Evolutionary conservation across 1,140 invertebrate genomes (phyloP).

Genomic region (Lethocerus indicus): DNA sequence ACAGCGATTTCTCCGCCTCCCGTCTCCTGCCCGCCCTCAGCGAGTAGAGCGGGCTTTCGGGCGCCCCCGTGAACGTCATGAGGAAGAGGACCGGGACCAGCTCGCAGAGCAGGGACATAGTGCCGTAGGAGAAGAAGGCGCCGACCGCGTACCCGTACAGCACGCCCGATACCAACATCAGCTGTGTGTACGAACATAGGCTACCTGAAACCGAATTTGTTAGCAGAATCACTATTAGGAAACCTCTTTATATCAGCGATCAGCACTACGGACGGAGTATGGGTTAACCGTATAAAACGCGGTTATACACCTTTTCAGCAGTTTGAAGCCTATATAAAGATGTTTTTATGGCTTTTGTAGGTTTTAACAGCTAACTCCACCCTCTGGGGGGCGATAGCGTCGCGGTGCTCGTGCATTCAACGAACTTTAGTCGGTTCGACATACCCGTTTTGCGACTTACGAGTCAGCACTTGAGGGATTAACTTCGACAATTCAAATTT

Average conservation of each 20-base stretch:
- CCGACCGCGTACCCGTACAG: constrained; percentile 17
- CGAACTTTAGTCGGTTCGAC: neutral
- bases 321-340: neutral
- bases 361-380: neutral
- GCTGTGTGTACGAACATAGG: constrained; percentile 59
- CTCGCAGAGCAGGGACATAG: constrained; percentile 16
- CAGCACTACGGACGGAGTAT: neutral
- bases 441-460: neutral
- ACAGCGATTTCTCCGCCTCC: constrained; percentile 22
- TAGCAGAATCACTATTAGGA: neutral
- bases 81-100: constrained; percentile 30
- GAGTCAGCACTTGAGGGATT: neutral
- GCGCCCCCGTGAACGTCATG: constrained; percentile 27
- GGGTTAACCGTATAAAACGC: neutral
- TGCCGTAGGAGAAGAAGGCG: constrained; percentile 13
- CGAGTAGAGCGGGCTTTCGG: constrained; percentile 27
- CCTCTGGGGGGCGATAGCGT: neutral
- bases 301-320: neutral
- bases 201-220: constrained; percentile 15
- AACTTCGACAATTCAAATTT: neutral
- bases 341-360: neutral
- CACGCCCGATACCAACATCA: constrained; percentile 52
- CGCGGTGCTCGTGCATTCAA: neutral
- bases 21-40: constrained; percentile 18
- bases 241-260: neutral